Evolutionary conservation across 1,140 invertebrate genomes (phyloP).

Genomic region (Frieseomelitta varia): DNA sequence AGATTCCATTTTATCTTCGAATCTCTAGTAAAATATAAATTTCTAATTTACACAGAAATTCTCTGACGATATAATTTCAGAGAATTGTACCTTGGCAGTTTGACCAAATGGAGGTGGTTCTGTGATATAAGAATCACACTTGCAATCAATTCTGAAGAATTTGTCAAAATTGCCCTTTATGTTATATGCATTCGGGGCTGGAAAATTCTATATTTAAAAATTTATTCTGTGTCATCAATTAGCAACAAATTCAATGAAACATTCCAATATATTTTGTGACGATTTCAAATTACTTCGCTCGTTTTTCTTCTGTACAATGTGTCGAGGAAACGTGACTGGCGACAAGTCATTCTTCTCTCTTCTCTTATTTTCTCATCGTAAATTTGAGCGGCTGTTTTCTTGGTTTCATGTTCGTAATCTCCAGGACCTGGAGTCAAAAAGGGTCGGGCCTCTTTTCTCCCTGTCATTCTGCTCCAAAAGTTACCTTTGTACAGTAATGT

Average conservation of each 20-base stretch:
- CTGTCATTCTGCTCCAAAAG: conserved; percentile 69
- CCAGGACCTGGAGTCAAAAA: conserved; percentile 56
- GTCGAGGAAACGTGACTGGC: conserved; percentile 56
- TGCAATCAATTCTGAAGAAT: conserved; percentile 21
- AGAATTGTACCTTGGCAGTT: conserved; percentile 45
- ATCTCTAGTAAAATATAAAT: conserved; percentile 46
- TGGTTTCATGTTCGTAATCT: conserved; percentile 56
- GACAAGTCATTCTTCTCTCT: conserved; percentile 50
- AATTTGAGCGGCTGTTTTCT: conserved; percentile 42
- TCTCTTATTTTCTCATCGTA: conserved; percentile 56
- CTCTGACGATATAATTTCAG: accelerated
- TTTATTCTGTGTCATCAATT: not conserved
- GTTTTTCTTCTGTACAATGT: conserved; percentile 50
- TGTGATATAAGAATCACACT: conserved; percentile 39
- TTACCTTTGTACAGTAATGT: conserved; percentile 64
- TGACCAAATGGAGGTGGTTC: conserved; percentile 50
- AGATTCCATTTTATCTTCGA: not conserved
- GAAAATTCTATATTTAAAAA: conserved; percentile 52
- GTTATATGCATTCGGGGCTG: conserved; percentile 59
- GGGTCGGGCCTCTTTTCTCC: conserved; percentile 46
- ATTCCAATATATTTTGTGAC: not conserved
- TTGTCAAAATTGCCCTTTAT: conserved; percentile 56
- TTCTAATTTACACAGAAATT: too few relatives aligned
- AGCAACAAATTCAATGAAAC: not conserved
- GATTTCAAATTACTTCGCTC: conserved; percentile 57